phyloP scores from a whole-genome alignment of 2,797 vertebrate genomes.

The Coccyzus lansbergi region DNA sequence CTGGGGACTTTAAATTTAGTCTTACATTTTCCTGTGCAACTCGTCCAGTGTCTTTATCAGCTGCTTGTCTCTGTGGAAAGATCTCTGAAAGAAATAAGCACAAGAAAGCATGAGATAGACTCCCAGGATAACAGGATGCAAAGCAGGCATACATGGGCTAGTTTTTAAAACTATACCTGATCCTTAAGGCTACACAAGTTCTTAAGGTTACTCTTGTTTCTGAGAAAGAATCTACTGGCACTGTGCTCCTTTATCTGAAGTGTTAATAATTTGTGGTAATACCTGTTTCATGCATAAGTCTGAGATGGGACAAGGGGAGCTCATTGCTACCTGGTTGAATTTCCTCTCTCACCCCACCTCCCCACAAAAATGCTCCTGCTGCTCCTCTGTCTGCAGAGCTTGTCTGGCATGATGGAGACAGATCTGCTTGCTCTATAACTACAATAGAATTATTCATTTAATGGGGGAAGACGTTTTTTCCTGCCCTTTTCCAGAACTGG shows the following conservation, averaged over 20 bases:
- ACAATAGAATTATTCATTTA: not conserved
- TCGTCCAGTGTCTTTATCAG: not conserved
- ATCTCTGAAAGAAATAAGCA: not conserved
- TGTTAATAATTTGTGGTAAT: not conserved
- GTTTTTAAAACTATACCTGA: not conserved
- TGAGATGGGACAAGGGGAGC: accelerated
- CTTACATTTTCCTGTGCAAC: not conserved
- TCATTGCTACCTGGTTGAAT: not conserved
- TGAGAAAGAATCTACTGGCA: not conserved
- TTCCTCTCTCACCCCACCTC: not conserved
- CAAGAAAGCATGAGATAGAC: not conserved
- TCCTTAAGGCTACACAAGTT: not conserved
- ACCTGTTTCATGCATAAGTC: not conserved
- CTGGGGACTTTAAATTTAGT: not conserved
- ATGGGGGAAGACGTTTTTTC: accelerated
- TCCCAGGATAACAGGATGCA: not conserved
- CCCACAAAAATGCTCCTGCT: not conserved
- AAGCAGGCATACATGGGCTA: not conserved
- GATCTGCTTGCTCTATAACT: not conserved
- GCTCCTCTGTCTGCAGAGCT: not conserved
- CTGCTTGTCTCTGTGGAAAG: not conserved
- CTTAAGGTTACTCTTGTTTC: not conserved
- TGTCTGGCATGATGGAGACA: not conserved
- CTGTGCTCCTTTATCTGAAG: not conserved
- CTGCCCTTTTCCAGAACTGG: not conserved